A percentile compares a stretch with the other conserved stretches of the same genome.
Conservation (phyloP, 2,113 vertebrate genomes). For the Gila orcuttii region DNA sequence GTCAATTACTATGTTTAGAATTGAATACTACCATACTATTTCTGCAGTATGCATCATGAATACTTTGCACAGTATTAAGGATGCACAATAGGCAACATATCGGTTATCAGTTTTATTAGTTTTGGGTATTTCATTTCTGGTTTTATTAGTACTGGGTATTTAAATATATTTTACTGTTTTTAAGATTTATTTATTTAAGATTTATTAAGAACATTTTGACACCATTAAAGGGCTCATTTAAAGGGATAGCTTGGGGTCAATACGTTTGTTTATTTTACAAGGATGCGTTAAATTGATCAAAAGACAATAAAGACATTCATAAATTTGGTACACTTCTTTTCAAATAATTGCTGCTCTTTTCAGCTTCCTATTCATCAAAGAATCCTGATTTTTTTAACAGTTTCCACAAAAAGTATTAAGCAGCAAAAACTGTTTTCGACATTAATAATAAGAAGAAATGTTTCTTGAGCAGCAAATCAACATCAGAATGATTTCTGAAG, state of each 20-base stretch:
- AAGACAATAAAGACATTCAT: background rate
- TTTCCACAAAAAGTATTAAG: too few species aligned
- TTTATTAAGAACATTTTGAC: background rate
- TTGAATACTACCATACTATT: background rate
- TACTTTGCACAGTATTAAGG: background rate
- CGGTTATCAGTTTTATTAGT: background rate
- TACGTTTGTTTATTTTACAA: background rate
- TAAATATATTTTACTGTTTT: background rate
- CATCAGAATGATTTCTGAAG: too few species aligned
- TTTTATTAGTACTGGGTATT: background rate
- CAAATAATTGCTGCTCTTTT: too few species aligned
- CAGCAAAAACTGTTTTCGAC: too few species aligned
- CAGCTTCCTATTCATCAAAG: too few species aligned
- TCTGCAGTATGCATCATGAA: background rate
- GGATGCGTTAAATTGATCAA: background rate
- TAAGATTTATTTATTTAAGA: background rate
- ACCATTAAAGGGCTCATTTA: background rate
- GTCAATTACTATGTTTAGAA: background rate
- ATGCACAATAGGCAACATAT: background rate
- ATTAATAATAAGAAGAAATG: too few species aligned
- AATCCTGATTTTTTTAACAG: too few species aligned
- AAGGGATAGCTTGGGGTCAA: background rate
- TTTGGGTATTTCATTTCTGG: too few species aligned
- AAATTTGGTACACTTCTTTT: too few species aligned
- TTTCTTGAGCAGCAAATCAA: too few species aligned